Evolutionary conservation across 2,113 vertebrate species (phyloP), one percentile per base, ranked within the genome.

Genomic region (Pollachius pollachius): DNA sequence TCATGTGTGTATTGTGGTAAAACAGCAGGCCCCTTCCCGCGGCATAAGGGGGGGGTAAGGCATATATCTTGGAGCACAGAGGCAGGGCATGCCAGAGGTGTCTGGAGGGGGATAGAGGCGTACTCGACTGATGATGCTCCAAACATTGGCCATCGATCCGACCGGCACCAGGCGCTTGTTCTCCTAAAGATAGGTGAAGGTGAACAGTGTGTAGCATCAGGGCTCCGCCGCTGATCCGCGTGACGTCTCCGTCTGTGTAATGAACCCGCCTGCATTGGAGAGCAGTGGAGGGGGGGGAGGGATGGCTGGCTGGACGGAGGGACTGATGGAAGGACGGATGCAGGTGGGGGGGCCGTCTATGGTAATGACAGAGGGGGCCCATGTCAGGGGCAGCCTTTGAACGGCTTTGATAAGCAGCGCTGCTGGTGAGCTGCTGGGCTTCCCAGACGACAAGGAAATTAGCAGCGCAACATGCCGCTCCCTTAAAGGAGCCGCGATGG

Each of bases 211-310:
- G 82, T 79, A 89, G 76, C 81, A 80, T 89, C 85, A 87, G 70
- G 52, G 69, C 59, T 71, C 71, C 82, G 56, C 65, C 15, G 80
- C 82, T 89, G 85, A 88, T 89, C 89, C 80, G 83, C 81, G 83
- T 85, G 86, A 88, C 87, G 78, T 89, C 77, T 87, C 83, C 87
- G 85, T 88, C 85, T 68, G 72, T 78, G 87, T 90, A 87, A 91
- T 89, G 87, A 90, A 89, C 85, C 83, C 72, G 70, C 76, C 74
- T 81, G 83, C 74, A 82, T 79, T 80, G 78, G 69, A 75, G 79
- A 80, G 79, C 65, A 62, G 88, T 13, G 12, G 41, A 48, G 41
- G 41, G 41, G 37, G 12, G 9, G 12, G 41, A 11, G 41, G 41
- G 41, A 48, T 48, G 7, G 41, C 2, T 48, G 41, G 41, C 2